Base-by-base conservation (phyloP, 1,140 invertebrate genomes). In the Drosophila triauraria region DNA sequence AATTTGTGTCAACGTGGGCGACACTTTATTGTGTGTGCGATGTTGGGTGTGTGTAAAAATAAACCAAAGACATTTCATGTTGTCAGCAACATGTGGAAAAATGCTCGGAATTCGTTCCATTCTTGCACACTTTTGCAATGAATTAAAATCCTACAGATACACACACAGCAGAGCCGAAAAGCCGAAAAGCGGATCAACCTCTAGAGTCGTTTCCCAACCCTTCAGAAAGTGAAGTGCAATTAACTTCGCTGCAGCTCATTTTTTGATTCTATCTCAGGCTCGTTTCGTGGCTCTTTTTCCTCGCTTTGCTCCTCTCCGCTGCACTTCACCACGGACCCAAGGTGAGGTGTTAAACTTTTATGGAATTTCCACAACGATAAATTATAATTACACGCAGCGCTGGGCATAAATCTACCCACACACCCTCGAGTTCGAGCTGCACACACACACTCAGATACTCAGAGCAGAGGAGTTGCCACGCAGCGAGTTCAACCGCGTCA, bases 1-100 rank as follows among this genome's bases (percentile, higher is more conserved):
- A 85, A 81, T 78, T 85, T 78, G 82, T 85, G 82, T 85, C 82
- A 85, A 85, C 82, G 82, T 85, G 82, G 82, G 82, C 82, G 82
- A 85, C 62, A 64, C 57, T 74, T 77, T 81, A 70, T 70, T 70
- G 63, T 70, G 47, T 46, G 47, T 23, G 47, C 51, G 48, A 46
- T 54, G 62, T 32, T 72, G 60, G 76, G 63, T 59, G 56, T 67
- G 61, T 72, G 60, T 72, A 79, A 78, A 85, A 85, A 83, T 77
- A 85, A 78, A 80, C 57, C 54, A 68, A 80, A 77, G 59, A 64
- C 65, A 80, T 84, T 80, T 81, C 48, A 58, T 83, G 57, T 60
- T 78, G 60, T 75, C 61, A 65, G 53, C 63, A 70, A 50, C 69
- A 69, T 75, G 57, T 74, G 68, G 62, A 78, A 61, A 77, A 76